These are phyloP conservation scores for Amphipoea lucens DNA, from an alignment of 2,888 invertebrate species.

Conservation along the genomic window DNA sequence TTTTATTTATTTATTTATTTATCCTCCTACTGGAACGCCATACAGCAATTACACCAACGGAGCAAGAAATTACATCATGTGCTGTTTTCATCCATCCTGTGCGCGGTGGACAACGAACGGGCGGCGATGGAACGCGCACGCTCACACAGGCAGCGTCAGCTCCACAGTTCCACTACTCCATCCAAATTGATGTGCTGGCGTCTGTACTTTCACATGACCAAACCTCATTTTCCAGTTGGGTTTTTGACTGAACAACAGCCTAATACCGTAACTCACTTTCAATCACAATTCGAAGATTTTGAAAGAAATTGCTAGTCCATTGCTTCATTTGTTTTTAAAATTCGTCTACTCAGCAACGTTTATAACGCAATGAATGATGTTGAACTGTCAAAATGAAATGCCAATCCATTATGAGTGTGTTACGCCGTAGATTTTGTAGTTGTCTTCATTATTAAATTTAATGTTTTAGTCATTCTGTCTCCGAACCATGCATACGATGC, in stretches of 20 bases:
- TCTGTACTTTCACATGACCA: background rate
- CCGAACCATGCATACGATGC: background rate
- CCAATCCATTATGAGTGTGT: background rate
- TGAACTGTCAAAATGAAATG: background rate
- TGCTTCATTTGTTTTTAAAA: background rate
- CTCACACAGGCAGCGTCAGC: too few relatives aligned
- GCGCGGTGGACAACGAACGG: too few relatives aligned
- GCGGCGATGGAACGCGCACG: too few relatives aligned
- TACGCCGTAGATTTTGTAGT: background rate
- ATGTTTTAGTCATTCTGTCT: background rate
- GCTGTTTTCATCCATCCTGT: too few relatives aligned
- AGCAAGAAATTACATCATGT: too few relatives aligned
- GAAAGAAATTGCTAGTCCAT: background rate
- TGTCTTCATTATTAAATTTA: background rate
- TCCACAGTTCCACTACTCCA: too few relatives aligned
- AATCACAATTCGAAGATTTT: background rate
- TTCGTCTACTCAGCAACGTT: background rate
- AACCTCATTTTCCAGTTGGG: background rate
- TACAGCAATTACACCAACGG: too few relatives aligned
- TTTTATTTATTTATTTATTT: too few relatives aligned
- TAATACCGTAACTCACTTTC: background rate
- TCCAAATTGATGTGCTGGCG: too few relatives aligned
- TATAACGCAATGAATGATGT: background rate
- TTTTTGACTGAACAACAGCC: background rate
- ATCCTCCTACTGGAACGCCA: too few relatives aligned